Conservation (phyloP, 1,140 invertebrate species). For the Drosophila equinoxialis region DNA sequence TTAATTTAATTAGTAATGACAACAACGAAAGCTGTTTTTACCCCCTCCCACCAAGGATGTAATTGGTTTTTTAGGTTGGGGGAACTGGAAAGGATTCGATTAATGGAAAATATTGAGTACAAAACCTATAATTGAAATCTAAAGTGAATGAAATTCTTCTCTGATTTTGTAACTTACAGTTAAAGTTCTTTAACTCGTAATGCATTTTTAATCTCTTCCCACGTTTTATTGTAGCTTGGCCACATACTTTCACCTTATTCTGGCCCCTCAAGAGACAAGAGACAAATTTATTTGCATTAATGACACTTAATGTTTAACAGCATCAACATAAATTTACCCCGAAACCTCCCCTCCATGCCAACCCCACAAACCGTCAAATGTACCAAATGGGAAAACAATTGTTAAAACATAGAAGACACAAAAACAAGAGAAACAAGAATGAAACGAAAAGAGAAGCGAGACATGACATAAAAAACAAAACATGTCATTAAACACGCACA, state of each 20-base stretch:
- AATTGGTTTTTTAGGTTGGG: conserved; percentile 18
- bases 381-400: conserved; percentile 61
- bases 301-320: conserved; percentile 61
- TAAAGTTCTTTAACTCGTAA: conserved; percentile 31
- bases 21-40: conserved; percentile 47
- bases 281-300: conserved; percentile 72
- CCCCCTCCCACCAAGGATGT: conserved; percentile 28
- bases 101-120: no score
- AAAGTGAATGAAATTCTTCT: conserved; percentile 31
- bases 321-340: conserved; percentile 55
- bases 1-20: conserved; percentile 76
- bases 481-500: conserved; percentile 49
- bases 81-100: conserved; percentile 34
- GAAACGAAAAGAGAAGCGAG: conserved; percentile 11
- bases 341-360: no score
- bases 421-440: conserved; percentile 34
- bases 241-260: conserved; percentile 23
- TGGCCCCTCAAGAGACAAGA: no score
- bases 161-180: background rate
- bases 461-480: conserved; percentile 20
- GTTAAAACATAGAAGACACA: conserved; percentile 45
- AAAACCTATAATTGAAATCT: no score
- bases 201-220: conserved; percentile 68
- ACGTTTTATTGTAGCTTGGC: conserved; percentile 30
- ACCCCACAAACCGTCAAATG: conserved; percentile 2